phyloP scores from a whole-genome alignment of 1,140 invertebrate species.

The Ceratitis capitata region DNA sequence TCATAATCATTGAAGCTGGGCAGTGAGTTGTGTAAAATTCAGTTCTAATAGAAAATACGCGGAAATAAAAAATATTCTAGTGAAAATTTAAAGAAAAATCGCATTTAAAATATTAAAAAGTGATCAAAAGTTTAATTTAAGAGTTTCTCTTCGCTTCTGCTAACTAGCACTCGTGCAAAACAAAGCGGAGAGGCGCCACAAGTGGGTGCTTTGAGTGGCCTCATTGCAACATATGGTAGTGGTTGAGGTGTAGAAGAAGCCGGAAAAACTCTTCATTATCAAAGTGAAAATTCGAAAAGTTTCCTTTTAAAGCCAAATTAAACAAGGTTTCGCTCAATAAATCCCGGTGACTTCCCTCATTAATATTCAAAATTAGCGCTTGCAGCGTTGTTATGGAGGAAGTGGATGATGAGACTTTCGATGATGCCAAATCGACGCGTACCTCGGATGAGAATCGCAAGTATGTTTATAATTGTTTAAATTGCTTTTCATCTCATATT shows the following conservation, averaged over 20 bases:
- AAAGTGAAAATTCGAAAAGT: not conserved
- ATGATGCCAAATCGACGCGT: conserved; percentile 71
- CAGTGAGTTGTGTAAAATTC: not conserved
- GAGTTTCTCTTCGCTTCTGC: no score
- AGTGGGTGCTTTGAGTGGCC: not conserved
- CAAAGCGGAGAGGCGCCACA: not conserved
- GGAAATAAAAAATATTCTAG: not conserved
- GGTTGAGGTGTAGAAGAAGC: not conserved
- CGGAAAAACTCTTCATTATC: not conserved
- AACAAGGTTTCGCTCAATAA: not conserved
- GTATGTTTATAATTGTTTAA: conserved; percentile 61
- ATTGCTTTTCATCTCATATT: not conserved
- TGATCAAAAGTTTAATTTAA: not conserved
- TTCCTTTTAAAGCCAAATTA: not conserved
- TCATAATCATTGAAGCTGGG: not conserved
- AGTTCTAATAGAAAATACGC: not conserved
- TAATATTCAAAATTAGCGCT: conserved; percentile 44
- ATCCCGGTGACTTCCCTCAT: not conserved
- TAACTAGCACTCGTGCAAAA: not conserved
- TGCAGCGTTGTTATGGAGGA: conserved; percentile 70
- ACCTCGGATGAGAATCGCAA: conserved; percentile 76
- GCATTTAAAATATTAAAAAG: not conserved
- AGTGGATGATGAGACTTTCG: conserved; percentile 71
- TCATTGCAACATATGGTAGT: not conserved
- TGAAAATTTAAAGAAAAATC: not conserved